phyloP scores from a whole-genome alignment of 2,888 invertebrate genomes.

The Synanthedon andrenaeformis region DNA sequence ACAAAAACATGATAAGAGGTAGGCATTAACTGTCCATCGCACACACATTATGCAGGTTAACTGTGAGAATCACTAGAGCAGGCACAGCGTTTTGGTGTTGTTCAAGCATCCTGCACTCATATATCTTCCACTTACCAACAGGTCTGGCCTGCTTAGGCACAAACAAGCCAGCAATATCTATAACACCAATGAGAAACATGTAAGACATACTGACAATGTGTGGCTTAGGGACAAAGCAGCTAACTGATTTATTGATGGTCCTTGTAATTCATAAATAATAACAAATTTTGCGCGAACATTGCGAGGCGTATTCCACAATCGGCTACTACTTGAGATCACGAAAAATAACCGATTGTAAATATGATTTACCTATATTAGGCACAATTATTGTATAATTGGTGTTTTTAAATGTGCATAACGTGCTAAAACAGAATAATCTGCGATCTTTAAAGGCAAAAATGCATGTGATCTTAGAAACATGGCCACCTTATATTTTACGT shows the following conservation, averaged over 20 bases:
- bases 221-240: slow-evolving; percentile 52
- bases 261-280: slow-evolving; percentile 64
- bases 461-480: slow-evolving; percentile 68
- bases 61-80: slow-evolving; percentile 49
- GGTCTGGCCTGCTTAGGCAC: slow-evolving; percentile 80
- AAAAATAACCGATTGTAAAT: slow-evolving; percentile 35
- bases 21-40: slow-evolving; percentile 47
- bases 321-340: slow-evolving; percentile 30
- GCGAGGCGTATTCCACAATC: slow-evolving; percentile 32
- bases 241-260: slow-evolving; percentile 53
- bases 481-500: slow-evolving; percentile 56
- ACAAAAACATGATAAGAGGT: slow-evolving; percentile 29
- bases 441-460: slow-evolving; percentile 44
- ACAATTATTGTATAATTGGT: slow-evolving; percentile 56
- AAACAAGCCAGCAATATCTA: slow-evolving; percentile 82
- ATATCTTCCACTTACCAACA: slow-evolving; percentile 74
- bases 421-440: slow-evolving; percentile 37
- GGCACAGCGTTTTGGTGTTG: slow-evolving; percentile 54
- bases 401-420: slow-evolving; percentile 40
- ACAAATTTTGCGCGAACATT: slow-evolving; percentile 64
- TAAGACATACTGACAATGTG: slow-evolving; percentile 58
- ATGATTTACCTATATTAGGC: slow-evolving; percentile 29
- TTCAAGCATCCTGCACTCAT: slow-evolving; percentile 54
- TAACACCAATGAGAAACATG: slow-evolving; percentile 71
- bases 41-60: slow-evolving; percentile 68